Percentiles rank a stretch among this genome's conserved stretches.
phyloP scores from a whole-genome alignment of 2,888 invertebrate genomes.

The Silvanus unidentatus region DNA sequence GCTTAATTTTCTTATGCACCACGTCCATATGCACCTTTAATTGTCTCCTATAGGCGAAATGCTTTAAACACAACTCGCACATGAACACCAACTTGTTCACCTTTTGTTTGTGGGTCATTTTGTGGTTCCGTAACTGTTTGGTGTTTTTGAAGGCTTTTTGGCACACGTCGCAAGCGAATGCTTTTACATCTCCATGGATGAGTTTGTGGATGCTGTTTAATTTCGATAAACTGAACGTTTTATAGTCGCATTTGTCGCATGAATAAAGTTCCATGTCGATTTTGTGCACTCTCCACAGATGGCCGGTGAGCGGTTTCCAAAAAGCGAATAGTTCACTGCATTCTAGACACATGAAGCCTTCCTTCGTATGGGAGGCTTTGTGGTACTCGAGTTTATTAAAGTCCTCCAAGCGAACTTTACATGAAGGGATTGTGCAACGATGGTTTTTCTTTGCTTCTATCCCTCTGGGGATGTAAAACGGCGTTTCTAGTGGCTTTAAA shows the following conservation, averaged over 20 bases:
- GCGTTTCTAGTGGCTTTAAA: slow-evolving; percentile 6
- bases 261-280: slow-evolving; percentile 75
- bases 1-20: slow-evolving; percentile 63
- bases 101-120: slow-evolving; percentile 53
- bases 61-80: slow-evolving; percentile 57
- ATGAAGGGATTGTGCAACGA: slow-evolving; percentile 52
- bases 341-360: slow-evolving; percentile 57
- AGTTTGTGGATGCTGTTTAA: slow-evolving; percentile 69
- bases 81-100: slow-evolving; percentile 27
- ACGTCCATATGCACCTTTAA: slow-evolving; percentile 53
- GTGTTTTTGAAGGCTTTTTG: slow-evolving; percentile 73
- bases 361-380: slow-evolving; percentile 53
- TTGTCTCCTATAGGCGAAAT: slow-evolving; percentile 51
- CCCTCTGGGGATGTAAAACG: slow-evolving; percentile 8
- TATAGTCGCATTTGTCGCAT: slow-evolving; percentile 70
- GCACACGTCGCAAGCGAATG: slow-evolving; percentile 55
- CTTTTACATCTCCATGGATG: slow-evolving; percentile 63
- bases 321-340: slow-evolving; percentile 54
- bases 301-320: slow-evolving; percentile 68
- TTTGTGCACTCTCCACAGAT: slow-evolving; percentile 71
- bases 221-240: slow-evolving; percentile 63
- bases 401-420: slow-evolving; percentile 54
- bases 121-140: slow-evolving; percentile 74
- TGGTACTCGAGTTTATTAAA: slow-evolving; percentile 60
- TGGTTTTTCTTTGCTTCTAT: slow-evolving; percentile 22